Evolutionary conservation across 2,113 vertebrate genomes (phyloP), one percentile per base, ranked within the genome.

Genomic region (Thamnaconus septentrionalis): DNA sequence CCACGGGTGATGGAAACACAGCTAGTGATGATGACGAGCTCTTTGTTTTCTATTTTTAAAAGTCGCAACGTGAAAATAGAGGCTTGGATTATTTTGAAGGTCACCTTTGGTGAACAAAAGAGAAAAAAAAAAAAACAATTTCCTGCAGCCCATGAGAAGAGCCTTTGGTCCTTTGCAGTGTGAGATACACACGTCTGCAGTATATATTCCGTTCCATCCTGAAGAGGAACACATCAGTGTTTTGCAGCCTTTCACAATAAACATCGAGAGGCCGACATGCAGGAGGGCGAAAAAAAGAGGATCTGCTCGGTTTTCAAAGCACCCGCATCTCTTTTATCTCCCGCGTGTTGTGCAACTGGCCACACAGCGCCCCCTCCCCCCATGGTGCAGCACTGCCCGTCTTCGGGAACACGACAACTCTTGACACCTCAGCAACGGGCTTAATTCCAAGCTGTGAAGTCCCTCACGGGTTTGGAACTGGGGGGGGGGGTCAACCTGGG

Each of bases 401-500:
- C 64, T 72, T 61, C 59, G 75, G 76, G 63, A 75, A 75, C 66
- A 70, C 48, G 11, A 74, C 73, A 79, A 86, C 86, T 89, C 81
- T 86, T 84, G 80, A 89, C 88, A 80, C 81, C 82, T 71, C 68
- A 80, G 77, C 78, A 90, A 85, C 76, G 82, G 85, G 84, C 85
- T 85, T 84, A 75, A 74, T 71, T 89, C 84, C 84, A 86, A 88
- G 79, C 82, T 90, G 90, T 82, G 86, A 92, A 91, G 90, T 92
- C 89, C 89, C 86, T 90, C 88, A 89, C 80, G 64, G 72, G 53
- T 68, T 62, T 88, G 90, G 84, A 82, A 87, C 69, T 77, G 66
- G 80, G 80, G 86, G 82, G 18, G 60, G 67, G 80, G 87, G 88
- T 91, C 83, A 65, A 68, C 46, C 42, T 46, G 39, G 65, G 89